A percentile compares a stretch with the other conserved stretches of the same genome.
Evolutionary conservation across 2,888 invertebrate genomes (phyloP).

Genomic region (Liopterus haemorrhoidalis): DNA sequence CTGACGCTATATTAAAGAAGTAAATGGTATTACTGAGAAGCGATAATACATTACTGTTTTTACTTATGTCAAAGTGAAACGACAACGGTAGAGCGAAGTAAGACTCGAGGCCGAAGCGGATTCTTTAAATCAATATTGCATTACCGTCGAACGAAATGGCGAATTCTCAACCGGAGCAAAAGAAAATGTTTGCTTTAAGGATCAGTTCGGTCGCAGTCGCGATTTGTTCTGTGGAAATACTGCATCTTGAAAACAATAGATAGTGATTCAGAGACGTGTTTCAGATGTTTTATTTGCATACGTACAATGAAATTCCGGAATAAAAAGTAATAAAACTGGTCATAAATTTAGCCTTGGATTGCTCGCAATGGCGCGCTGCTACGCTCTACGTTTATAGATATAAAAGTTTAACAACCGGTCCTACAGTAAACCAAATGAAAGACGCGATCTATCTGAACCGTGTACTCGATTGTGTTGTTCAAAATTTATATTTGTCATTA

Average conservation of each 20-base stretch:
- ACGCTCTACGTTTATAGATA: slow-evolving; percentile 29
- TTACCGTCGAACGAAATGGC: slow-evolving; percentile 33
- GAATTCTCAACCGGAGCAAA: slow-evolving; percentile 25
- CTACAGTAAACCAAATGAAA: too few relatives aligned
- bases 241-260: slow-evolving; percentile 37
- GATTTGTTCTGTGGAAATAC: slow-evolving; percentile 22
- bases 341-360: slow-evolving; percentile 39
- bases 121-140: slow-evolving; percentile 40
- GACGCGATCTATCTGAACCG: too few relatives aligned
- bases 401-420: slow-evolving; percentile 18
- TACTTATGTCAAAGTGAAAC: too few relatives aligned
- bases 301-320: slow-evolving; percentile 44
- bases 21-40: too few relatives aligned
- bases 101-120: slow-evolving; percentile 35
- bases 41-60: slow-evolving; percentile 40
- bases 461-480: too few relatives aligned
- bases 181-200: slow-evolving; percentile 20
- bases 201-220: slow-evolving; percentile 21
- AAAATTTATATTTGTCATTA: too few relatives aligned
- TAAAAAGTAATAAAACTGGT: slow-evolving; percentile 43
- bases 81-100: too few relatives aligned
- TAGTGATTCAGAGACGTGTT: slow-evolving; percentile 40
- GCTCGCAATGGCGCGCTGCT: slow-evolving; percentile 23
- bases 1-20: too few relatives aligned
- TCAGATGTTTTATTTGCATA: slow-evolving; percentile 42